Evolutionary conservation across 2,888 invertebrate species (phyloP), one percentile per base, ranked within the genome.

Genomic region (Cyclophora punctaria): DNA sequence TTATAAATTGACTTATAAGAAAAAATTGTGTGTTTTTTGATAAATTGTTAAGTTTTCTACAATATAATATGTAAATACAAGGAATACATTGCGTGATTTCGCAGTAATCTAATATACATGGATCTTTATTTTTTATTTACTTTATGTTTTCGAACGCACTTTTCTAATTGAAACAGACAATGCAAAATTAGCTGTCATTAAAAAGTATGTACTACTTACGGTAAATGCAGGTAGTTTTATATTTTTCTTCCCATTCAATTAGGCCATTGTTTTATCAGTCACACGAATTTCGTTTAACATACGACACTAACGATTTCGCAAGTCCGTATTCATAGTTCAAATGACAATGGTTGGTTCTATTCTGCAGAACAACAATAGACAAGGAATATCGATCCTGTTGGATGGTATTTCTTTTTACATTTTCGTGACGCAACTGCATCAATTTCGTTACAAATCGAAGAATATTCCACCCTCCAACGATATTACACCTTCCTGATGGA

Each of bases 381-480:
- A 58, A 59, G 62, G 47, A 50, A 48, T 72, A 78, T 78, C 67
- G 78, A 78, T 78, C 72, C 68, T 66, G 47, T 34, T 45, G 45
- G 48, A 48, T 48, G 7, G 48, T 42, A 53, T 50, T 45, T 44
- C 35, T 35, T 48, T 53, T 63, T 52, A 52, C 56, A 49, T 53
- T 59, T 52, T 58, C 57, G 53, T 48, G 53, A 60, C 51, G 48
- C 49, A 40, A 50, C 46, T 43, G 47, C 45, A 48, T 50, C 35
- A 37, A 44, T 55, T 45, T 50, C 47, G 51, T 47, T 56, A 53
- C 51, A 52, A 57, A 44, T 34, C 2, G 20, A 59, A 54, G 50
- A 41, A 56, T 35, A 60, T 56, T 49, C 48, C 48, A 43, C 50
- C 45, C 52, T 51, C 46, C 41, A 52, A 46, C 50, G 51, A 40